Evolutionary conservation across 2,113 vertebrate genomes (phyloP).

Genomic region (Syngnathus scovelli): DNA sequence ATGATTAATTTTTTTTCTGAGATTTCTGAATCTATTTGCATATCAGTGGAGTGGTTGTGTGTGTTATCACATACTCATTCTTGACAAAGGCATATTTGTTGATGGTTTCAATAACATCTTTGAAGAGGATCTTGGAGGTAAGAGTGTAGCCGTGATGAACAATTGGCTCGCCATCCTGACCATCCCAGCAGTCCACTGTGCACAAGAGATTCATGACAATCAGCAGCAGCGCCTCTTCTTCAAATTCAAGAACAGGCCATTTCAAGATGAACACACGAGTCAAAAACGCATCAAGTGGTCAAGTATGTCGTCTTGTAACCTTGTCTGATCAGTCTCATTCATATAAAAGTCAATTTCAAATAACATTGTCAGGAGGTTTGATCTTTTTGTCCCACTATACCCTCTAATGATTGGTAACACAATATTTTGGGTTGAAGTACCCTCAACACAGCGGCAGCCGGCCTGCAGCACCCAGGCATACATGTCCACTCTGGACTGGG

Average conservation of each 20-base stretch:
- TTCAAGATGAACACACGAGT: not conserved
- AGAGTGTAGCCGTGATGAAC: conserved; percentile 96
- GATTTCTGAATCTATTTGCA: not conserved
- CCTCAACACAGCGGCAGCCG: conserved; percentile 94
- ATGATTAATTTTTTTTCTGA: too few species aligned
- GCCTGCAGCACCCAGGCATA: conserved; percentile 95
- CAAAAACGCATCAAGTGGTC: not conserved
- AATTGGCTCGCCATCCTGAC: conserved; percentile 90
- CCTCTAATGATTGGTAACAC: not conserved
- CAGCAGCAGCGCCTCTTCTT: not conserved
- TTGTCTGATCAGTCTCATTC: not conserved
- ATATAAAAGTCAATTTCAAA: not conserved
- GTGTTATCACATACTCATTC: conserved; percentile 79
- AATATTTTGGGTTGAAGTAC: conserved; percentile 49
- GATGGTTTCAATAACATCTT: conserved; percentile 94
- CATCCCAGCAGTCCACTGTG: conserved; percentile 96
- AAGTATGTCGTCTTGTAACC: not conserved
- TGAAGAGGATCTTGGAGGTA: conserved; percentile 98
- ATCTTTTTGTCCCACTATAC: not conserved
- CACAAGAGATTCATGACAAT: conserved; percentile 1
- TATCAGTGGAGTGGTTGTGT: not conserved
- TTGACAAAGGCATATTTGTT: conserved; percentile 94
- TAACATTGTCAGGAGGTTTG: not conserved
- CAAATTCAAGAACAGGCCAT: not conserved
- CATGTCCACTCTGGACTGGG: conserved; percentile 96